These are phyloP conservation scores for Erynnis tages DNA, from an alignment of 2,888 invertebrate species.

Conservation along the genomic window DNA sequence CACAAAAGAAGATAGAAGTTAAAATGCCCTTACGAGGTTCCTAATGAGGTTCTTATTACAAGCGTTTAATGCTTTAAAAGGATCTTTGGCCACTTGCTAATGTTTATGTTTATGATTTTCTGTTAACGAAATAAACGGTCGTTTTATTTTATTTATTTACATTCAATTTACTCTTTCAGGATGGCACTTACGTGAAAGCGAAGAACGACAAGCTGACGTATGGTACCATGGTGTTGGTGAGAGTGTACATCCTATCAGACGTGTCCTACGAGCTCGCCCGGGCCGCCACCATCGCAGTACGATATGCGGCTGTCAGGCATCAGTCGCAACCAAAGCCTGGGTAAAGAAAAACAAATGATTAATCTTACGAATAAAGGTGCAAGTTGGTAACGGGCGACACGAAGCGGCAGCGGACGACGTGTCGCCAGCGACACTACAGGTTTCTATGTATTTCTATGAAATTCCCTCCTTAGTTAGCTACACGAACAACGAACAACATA, in stretches of 20 bases:
- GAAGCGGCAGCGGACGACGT: too few relatives aligned
- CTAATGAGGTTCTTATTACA: too few relatives aligned
- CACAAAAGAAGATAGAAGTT: not conserved
- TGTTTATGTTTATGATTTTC: too few relatives aligned
- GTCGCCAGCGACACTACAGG: too few relatives aligned
- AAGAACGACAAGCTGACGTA: slow-evolving; percentile 89
- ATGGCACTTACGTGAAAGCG: slow-evolving; percentile 91
- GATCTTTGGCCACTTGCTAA: too few relatives aligned
- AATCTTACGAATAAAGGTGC: too few relatives aligned
- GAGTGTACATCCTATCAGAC: slow-evolving; percentile 91
- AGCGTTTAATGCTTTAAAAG: too few relatives aligned
- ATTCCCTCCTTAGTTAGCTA: too few relatives aligned
- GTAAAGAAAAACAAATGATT: slow-evolving; percentile 64
- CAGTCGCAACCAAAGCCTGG: slow-evolving; percentile 91
- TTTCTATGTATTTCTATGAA: too few relatives aligned
- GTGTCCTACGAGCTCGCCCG: slow-evolving; percentile 88
- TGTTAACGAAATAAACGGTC: not conserved
- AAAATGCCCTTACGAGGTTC: too few relatives aligned
- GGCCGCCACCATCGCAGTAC: slow-evolving; percentile 92
- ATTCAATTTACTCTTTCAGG: slow-evolving; percentile 59
- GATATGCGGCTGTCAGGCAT: slow-evolving; percentile 94
- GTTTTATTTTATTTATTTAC: not conserved
- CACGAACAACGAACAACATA: too few relatives aligned
- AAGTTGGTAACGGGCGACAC: too few relatives aligned
- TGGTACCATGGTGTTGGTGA: slow-evolving; percentile 95